Base-by-base conservation (phyloP, 2,797 vertebrate genomes). In the Gallinago solitaria region DNA sequence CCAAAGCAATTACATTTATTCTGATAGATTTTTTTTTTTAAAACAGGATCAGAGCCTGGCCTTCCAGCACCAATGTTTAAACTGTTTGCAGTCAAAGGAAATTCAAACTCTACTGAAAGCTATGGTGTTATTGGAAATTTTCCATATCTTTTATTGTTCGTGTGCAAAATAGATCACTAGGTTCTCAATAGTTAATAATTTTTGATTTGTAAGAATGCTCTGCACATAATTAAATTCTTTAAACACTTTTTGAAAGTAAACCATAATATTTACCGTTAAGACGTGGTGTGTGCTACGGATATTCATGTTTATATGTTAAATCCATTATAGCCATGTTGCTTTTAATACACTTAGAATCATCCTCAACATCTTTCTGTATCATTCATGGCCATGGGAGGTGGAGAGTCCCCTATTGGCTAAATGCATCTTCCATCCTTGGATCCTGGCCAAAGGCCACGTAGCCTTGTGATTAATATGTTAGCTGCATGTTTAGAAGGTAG, bases 401-500 rank as follows among this genome's bases (percentile, higher is more conserved):
- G 50, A 90, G 37, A 84, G 20, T 79, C 27, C 35, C 68, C 43
- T 69, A 1, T 2, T 82, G 87, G 67, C 18, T 83, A 53, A 93
- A 87, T 74, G n/a, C 14, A 60, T 63, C 51, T 91, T 93, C 53
- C 56, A 91, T 65, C 51, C 63, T 84, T 90, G 91, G 89, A 95
- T 86, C 41, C 33, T 67, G 32, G 73, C 89, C 76, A 88, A 86
- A 89, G 73, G 57, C 63, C 70, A 87, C 0, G 0, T 56, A 88
- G 51, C 51, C 33, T 82, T 45, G 51, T 82, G 80, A 91, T 91
- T 88, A 95, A 88, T 91, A 73, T 50, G 23, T 88, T 92, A 87
- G 39, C 27, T 90, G n/a, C 63, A 70, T 94, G 80, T 94, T 93
- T 93, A 91, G 56, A 79, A 88, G 50, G 70, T 50, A 89, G 61